A percentile compares a stretch with the other conserved stretches of the same genome.
These are phyloP conservation scores for Holocentrus rufus DNA, from an alignment of 2,797 vertebrate species.

Conservation along the genomic window DNA sequence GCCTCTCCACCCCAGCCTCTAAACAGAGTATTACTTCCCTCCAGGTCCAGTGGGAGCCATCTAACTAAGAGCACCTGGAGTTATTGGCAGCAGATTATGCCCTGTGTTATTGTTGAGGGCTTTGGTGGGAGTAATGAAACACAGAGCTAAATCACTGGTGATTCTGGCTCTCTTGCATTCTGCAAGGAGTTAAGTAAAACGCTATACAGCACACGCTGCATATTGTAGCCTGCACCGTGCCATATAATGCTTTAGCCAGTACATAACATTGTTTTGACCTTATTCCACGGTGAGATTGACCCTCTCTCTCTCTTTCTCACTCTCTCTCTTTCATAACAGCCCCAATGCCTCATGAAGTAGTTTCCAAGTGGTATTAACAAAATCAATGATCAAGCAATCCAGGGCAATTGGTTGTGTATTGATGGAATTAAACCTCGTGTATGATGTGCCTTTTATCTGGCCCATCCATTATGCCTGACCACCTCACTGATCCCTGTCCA, in stretches of 20 bases:
- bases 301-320: constrained; percentile 29
- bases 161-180: constrained; percentile 66
- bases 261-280: constrained; percentile 40
- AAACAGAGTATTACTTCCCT: constrained; percentile 76
- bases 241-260: constrained; percentile 5
- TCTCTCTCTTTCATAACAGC: constrained; percentile 54
- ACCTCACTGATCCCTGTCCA: constrained; percentile 40
- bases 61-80: constrained; percentile 79
- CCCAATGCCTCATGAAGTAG: constrained; percentile 80
- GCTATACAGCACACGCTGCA: constrained; percentile 44
- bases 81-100: constrained; percentile 81
- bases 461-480: constrained; percentile 70
- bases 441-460: constrained; percentile 88
- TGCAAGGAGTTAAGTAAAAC: constrained; percentile 70
- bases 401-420: constrained; percentile 92
- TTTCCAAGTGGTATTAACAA: constrained; percentile 85
- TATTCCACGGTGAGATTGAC: constrained; percentile 22
- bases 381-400: constrained; percentile 94
- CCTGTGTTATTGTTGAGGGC: constrained; percentile 80
- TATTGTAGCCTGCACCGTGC: constrained; percentile 20
- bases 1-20: constrained; percentile 70
- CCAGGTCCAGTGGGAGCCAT: constrained; percentile 73
- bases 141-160: constrained; percentile 71
- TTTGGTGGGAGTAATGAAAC: constrained; percentile 77
- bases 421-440: constrained; percentile 93